Percentiles rank a stretch among this genome's conserved stretches.
phyloP scores from a whole-genome alignment of 1,140 invertebrate species.

The Ceratoteleas bidentatus region DNA sequence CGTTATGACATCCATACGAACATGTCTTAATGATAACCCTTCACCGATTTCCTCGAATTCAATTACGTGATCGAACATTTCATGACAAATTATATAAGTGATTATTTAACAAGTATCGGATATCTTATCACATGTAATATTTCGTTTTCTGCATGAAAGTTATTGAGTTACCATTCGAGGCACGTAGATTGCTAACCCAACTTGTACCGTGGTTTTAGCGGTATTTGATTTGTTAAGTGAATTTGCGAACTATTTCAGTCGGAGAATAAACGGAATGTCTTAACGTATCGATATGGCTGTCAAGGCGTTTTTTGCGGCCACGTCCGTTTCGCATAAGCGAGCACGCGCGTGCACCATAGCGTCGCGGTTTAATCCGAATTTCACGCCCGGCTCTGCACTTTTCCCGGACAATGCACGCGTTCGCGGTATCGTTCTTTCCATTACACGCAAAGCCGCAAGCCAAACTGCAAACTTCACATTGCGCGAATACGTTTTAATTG shows the following conservation, averaged over 20 bases:
- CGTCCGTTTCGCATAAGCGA: constrained; percentile 7
- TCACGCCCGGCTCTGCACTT: constrained; percentile 2
- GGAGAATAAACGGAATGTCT: constrained; percentile 57
- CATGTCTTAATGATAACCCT: no score
- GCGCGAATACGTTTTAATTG: constrained; percentile 42
- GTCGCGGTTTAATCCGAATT: constrained; percentile 40
- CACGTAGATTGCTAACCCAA: constrained; percentile 80
- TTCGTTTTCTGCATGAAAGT: constrained; percentile 50
- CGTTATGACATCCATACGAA: no score
- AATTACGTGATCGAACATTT: constrained; percentile 11
- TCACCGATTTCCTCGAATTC: no score
- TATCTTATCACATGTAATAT: constrained; percentile 38
- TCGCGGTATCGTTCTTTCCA: constrained; percentile 19
- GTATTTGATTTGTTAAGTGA: constrained; percentile 81
- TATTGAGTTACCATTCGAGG: constrained; percentile 76
- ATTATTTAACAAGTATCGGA: constrained; percentile 45
- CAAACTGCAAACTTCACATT: constrained; percentile 32
- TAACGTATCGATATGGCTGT: constrained; percentile 43
- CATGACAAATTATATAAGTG: constrained; percentile 35
- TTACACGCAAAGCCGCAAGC: constrained; percentile 19
- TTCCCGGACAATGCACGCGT: background rate
- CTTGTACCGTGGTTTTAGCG: constrained; percentile 80
- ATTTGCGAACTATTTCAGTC: constrained; percentile 78
- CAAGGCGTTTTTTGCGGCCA: constrained; percentile 18
- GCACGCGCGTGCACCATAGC: background rate